Evolutionary conservation across 2,888 invertebrate species (phyloP), one percentile per base, ranked within the genome.

Genomic region (Serrognathus titanus): DNA sequence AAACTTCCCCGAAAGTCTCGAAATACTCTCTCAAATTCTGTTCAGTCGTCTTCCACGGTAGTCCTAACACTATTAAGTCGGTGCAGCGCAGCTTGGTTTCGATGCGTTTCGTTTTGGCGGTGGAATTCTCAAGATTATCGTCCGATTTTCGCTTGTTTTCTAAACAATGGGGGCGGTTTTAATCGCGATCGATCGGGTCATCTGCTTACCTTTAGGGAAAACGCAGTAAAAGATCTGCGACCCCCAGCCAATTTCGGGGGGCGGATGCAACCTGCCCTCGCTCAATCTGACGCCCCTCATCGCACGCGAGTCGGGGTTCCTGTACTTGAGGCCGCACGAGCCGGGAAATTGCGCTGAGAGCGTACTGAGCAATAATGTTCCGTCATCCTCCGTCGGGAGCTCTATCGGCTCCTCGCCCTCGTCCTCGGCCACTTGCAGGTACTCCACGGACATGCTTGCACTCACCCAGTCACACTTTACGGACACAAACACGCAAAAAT

Each of bases 21-120:
- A 99, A 99, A 80, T 99, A 97, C 73, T 94, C 92, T 66, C 92
- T 85, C 63, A 99, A 85, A 73, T 96, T 94, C 69, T 96, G 95
- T 78, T 98, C 98, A 1, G 92, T 91, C 9, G 97, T 94, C 79
- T 97, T 97, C 95, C 97, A 99, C 48, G 97, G 97, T 66, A 99
- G 81, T 37, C 98, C 98, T 55, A 99, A 85, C 48, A 99, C 97
- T 77, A 99, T 98, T 69, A 99, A 85, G 81, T 99, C 99, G 59
- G 96, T 94, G 78, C 95, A 95, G 61, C 93, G 90, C 58, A 92
- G 81, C 73, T 92, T 91, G 64, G 92, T 92, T 78, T 97, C 97
- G 76, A 96, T 88, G 53, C 95, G 85, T 80, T 97, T 97, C 35
- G 95, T 95, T 81, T 97, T 97, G 8, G 95, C 94, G 41, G 92